Base-by-base conservation (phyloP, 2,113 vertebrate genomes). In the Garra rufa region DNA sequence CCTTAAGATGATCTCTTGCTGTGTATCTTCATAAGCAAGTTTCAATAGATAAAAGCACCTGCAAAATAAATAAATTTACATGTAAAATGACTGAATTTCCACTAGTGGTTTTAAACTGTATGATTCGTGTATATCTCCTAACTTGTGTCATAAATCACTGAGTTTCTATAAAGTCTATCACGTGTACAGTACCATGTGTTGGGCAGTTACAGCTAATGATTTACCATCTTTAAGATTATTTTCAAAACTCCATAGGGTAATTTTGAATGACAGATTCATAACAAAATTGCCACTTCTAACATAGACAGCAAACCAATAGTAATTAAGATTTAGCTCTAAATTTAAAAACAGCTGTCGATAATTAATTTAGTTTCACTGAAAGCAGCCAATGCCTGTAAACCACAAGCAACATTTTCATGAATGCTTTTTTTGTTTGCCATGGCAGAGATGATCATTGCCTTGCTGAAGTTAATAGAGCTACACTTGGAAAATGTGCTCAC, bases 401-500 rank as follows among this genome's bases (percentile, higher is more conserved):
- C 69, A 83, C 48, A 77, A 82, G 43, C 70, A 70, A 43, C 11
- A 59, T 46, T 67, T 81, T 84, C 65, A 82, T 86, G 65, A 89
- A 82, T 76, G 46, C 74, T 46, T 59, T 84, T 59, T 50, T 89
- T 86, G 65, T 84, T 86, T 71, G 55, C 71, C 52, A 44, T 17
- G 28, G 46, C 41, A 82, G 63, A 82, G 84, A 84, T 78, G n/a
- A 82, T 82, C 76, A 82, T 67, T 80, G 74, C 30, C 63, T 74
- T 85, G 38, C 69, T 82, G 17, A 77, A 73, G 74, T 86, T 81
- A 87, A 73, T 76, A 43, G 79, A 63, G 80, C 83, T 85, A 41
- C 44, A 82, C 61, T 83, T 85, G 80, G 83, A 85, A 61, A 81
- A 85, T 78, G 52, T 28, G 55, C 73, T 59, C 26, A 67, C 48